phyloP scores from a whole-genome alignment of 92 coral and sea anemone genomes.

The Porites evermanni region DNA sequence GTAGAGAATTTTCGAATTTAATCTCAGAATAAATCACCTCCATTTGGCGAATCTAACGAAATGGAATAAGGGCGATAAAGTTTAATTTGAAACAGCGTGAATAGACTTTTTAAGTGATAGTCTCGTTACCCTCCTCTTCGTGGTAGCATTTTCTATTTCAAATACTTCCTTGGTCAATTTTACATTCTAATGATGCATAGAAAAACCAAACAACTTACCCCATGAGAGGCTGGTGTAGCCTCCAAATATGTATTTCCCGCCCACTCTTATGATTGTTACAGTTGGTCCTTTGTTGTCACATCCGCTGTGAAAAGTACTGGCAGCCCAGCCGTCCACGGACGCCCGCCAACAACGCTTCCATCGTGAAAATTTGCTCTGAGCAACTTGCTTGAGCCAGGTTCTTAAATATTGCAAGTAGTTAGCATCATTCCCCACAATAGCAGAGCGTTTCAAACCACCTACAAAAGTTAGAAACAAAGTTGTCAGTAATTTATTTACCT shows the following conservation, averaged over 20 bases:
- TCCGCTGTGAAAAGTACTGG: not conserved
- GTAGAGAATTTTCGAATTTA: too few relatives aligned
- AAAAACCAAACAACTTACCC: not conserved
- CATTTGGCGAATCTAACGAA: too few relatives aligned
- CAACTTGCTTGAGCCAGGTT: not conserved
- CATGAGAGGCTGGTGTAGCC: not conserved
- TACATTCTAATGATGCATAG: too few relatives aligned
- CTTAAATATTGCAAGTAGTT: not conserved
- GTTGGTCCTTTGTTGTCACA: conserved; percentile 10
- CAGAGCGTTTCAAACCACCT: not conserved
- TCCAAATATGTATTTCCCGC: conserved; percentile 9
- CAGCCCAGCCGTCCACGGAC: not conserved
- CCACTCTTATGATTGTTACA: not conserved
- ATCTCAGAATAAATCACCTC: too few relatives aligned
- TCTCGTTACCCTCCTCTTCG: too few relatives aligned
- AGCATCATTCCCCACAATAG: not conserved
- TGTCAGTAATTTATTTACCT: too few relatives aligned
- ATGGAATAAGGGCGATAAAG: too few relatives aligned
- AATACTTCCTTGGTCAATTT: too few relatives aligned
- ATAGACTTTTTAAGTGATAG: too few relatives aligned
- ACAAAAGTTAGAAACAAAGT: too few relatives aligned
- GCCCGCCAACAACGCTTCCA: conserved; percentile 13
- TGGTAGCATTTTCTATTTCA: too few relatives aligned
- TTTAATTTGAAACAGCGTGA: too few relatives aligned
- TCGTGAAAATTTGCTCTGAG: not conserved